These are phyloP conservation scores for Vulpes lagopus DNA, from an alignment of 2,113 vertebrate species.

Conservation along the genomic window DNA sequence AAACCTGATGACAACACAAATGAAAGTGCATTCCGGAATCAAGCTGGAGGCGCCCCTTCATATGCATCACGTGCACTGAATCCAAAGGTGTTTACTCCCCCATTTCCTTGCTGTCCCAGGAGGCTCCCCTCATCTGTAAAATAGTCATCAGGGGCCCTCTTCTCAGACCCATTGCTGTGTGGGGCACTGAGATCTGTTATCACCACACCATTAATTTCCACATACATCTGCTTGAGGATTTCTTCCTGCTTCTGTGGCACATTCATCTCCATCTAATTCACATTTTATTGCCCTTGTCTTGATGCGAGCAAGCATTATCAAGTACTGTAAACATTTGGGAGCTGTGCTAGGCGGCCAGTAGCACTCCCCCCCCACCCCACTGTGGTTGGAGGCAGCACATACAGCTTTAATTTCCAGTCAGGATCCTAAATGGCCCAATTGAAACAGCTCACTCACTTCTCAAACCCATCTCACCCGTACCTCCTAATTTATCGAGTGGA, in stretches of 20 bases:
- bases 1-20: not conserved
- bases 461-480: not conserved
- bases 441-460: not conserved
- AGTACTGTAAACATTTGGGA: constrained; percentile 73
- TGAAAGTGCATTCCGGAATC: not conserved
- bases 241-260: constrained; percentile 77
- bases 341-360: constrained; percentile 36
- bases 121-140: constrained; percentile 30
- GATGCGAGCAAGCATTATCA: constrained; percentile 76
- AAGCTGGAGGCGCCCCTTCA: not conserved
- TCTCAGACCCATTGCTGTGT: not conserved
- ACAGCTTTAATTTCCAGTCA: constrained; percentile 56
- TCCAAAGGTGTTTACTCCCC: not conserved
- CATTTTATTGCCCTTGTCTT: constrained; percentile 84
- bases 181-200: constrained; percentile 80
- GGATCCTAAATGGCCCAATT: not conserved
- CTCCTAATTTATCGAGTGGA: not conserved
- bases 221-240: constrained; percentile 83
- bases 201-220: constrained; percentile 85
- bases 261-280: constrained; percentile 87
- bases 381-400: not conserved
- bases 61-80: not conserved
- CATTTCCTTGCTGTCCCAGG: constrained; percentile 40
- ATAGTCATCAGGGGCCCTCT: constrained; percentile 59
- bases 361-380: not conserved